These are phyloP conservation scores for Scaptomyza pallida DNA, from an alignment of 1,140 invertebrate genomes.

Conservation along the genomic window DNA sequence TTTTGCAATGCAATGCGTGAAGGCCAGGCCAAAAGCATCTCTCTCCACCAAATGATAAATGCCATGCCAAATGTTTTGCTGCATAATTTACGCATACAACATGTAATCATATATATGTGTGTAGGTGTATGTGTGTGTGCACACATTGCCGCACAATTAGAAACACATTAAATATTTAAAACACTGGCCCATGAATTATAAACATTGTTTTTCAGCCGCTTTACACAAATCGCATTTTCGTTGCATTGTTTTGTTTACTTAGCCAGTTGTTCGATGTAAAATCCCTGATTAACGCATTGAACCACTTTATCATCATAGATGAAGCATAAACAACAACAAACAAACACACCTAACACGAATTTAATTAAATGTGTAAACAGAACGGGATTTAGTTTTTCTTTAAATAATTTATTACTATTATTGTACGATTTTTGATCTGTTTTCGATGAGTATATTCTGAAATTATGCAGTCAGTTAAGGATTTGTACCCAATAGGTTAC, in stretches of 20 bases:
- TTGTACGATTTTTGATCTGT: conserved; percentile 3
- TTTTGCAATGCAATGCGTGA: conserved; percentile 8
- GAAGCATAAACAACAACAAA: conserved; percentile 26
- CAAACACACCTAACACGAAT: conserved; percentile 31
- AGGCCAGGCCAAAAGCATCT: neutral
- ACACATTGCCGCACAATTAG: conserved; percentile 65
- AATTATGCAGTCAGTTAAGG: neutral
- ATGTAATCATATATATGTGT: neutral
- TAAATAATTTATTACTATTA: conserved; percentile 13
- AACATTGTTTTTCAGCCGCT: conserved; percentile 39
- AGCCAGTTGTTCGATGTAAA: neutral
- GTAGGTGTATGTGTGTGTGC: conserved; percentile 27
- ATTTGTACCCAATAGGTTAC: too few relatives aligned
- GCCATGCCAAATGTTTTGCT: conserved; percentile 49
- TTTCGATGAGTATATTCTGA: neutral
- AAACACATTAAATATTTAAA: conserved; percentile 76
- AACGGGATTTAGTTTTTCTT: neutral
- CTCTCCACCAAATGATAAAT: conserved; percentile 50
- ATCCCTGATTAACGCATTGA: conserved; percentile 33
- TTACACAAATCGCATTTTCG: conserved; percentile 38
- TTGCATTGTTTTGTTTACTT: conserved; percentile 12
- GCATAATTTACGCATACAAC: conserved; percentile 26
- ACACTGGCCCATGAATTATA: conserved; percentile 34
- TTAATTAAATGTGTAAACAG: conserved; percentile 50
- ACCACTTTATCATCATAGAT: conserved; percentile 27